Evolutionary conservation across 1,140 invertebrate species (phyloP), one percentile per base, ranked within the genome.

Genomic region (Drosophila truncata): DNA sequence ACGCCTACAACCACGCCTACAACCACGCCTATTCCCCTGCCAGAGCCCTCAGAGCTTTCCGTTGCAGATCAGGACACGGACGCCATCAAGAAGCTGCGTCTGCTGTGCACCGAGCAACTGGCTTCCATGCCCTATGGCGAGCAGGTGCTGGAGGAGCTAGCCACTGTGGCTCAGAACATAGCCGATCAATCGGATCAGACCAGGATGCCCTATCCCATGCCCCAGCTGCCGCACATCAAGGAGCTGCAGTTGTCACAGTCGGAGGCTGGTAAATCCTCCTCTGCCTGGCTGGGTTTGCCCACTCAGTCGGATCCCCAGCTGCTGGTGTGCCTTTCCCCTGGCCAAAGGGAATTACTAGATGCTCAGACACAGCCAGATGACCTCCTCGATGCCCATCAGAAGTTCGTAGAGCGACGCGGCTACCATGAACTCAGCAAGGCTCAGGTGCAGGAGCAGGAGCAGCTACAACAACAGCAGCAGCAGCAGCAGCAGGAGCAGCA

Each of bases 261-360:
- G 20, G 52, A 55, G 33, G 5, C 20, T 0, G n/a, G n/a, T 14
- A 73, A 73, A 37, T 60, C 52, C 16, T 29, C 67, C 4, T 54
- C 72, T 18, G 88, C 94, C 37, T 95, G 95, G 95, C 91, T 95
- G 42, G 94, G 94, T 3, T 74, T 95, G 8, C 94, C 94, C n/a
- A 94, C 94, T 0, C 91, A 93, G 42, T 91, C 93, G 29, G 95
- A 96, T 83, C 94, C 95, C 0, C 93, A 93, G 58, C 35, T 95
- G 3, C 92, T 96, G 33, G 93, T 96, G 1, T 96, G 95, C 85
- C 92, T 96, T 11, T 96, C 96, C 1, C 96, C 96, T 0, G 95
- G 95, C 1, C 96, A 97, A 81, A 95, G 95, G 79, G 93, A 94
- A 50, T 82, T 94, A 29, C 93, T 94, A 13, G 73, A 87, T 69